These are phyloP conservation scores for Limulus polyphemus DNA, from an alignment of 2,888 invertebrate species.

Conservation along the genomic window DNA sequence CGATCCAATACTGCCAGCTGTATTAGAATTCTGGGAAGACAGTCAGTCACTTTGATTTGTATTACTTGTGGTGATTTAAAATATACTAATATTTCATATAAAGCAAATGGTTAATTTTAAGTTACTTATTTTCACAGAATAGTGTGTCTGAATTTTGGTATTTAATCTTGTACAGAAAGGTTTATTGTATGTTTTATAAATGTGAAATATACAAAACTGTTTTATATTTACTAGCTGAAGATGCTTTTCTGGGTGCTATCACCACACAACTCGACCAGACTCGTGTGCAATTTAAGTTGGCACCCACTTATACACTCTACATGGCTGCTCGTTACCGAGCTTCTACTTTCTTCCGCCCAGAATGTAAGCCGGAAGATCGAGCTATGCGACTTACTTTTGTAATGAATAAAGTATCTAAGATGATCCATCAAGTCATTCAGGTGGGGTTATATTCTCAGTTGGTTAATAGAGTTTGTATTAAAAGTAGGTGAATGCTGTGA, in stretches of 20 bases:
- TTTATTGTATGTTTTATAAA: too few relatives aligned
- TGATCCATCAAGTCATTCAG: slow-evolving; percentile 72
- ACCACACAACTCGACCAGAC: slow-evolving; percentile 74
- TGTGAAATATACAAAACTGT: too few relatives aligned
- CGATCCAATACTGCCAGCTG: slow-evolving; percentile 84
- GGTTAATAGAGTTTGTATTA: too few relatives aligned
- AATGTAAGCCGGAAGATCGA: slow-evolving; percentile 77
- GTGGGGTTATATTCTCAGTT: slow-evolving; percentile 36
- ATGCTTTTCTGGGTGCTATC: slow-evolving; percentile 74
- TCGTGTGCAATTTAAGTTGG: slow-evolving; percentile 67
- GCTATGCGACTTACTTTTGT: slow-evolving; percentile 81
- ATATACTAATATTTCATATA: too few relatives aligned
- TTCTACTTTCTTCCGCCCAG: slow-evolving; percentile 85
- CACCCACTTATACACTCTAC: slow-evolving; percentile 93
- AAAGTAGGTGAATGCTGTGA: too few relatives aligned
- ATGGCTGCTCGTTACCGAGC: slow-evolving; percentile 85
- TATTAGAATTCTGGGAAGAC: slow-evolving; percentile 86
- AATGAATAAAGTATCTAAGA: slow-evolving; percentile 75
- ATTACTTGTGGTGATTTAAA: too few relatives aligned
- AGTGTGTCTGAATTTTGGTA: too few relatives aligned
- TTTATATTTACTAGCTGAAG: slow-evolving; percentile 49
- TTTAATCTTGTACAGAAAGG: too few relatives aligned
- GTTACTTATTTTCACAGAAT: too few relatives aligned
- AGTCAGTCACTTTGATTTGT: slow-evolving; percentile 34
- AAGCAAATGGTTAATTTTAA: too few relatives aligned